These are phyloP conservation scores for Pristionchus japonicus DNA, from an alignment of 2,888 invertebrate species.

Conservation along the genomic window DNA sequence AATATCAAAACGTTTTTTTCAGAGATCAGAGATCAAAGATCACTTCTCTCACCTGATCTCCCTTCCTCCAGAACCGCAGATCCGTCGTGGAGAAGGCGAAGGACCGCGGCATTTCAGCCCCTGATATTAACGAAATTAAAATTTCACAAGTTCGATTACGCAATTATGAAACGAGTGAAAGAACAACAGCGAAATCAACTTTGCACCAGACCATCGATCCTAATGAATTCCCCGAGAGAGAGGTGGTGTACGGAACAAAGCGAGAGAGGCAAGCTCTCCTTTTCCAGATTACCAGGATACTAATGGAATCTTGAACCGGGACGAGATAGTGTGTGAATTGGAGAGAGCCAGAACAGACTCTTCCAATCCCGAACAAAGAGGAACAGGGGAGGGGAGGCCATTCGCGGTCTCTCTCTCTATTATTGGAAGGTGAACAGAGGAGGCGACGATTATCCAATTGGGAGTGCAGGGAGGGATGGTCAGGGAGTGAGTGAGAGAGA, in stretches of 20 bases:
- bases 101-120: conserved; percentile 18
- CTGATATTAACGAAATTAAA: not conserved
- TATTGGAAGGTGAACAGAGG: conserved; percentile 3
- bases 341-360: not conserved
- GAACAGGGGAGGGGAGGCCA: conserved; percentile 32
- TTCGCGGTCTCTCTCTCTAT: conserved; percentile 29
- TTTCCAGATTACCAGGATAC: not conserved
- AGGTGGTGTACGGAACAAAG: too few relatives aligned
- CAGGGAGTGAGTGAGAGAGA: conserved; percentile 45
- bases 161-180: not conserved
- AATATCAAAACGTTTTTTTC: not conserved
- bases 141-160: too few relatives aligned
- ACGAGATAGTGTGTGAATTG: conserved; percentile 47
- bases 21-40: not conserved
- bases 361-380: not conserved
- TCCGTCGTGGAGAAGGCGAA: conserved; percentile 48
- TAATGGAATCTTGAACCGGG: conserved; percentile 10
- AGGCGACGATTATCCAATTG: conserved; percentile 40
- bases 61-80: conserved; percentile 44
- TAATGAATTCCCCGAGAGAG: too few relatives aligned
- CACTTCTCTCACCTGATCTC: not conserved
- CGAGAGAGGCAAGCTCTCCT: not conserved
- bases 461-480: conserved; percentile 6
- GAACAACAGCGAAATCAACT: not conserved
- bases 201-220: not conserved